Evolutionary conservation across 2,888 invertebrate species (phyloP).

Genomic region (Amphiduros pacificus): DNA sequence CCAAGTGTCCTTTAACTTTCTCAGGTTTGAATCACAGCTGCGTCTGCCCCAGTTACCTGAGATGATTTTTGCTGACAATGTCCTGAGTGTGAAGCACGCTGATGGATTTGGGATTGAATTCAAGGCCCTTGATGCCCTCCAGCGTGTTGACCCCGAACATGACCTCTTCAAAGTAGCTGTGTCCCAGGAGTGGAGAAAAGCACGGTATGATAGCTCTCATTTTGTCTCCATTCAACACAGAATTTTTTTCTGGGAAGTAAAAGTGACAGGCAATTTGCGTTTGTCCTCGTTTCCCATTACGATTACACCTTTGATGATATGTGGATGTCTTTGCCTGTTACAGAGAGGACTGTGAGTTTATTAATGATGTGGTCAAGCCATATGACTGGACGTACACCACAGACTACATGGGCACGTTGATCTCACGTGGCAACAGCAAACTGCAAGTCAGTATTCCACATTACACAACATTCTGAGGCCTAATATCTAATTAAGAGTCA

Average conservation of each 20-base stretch:
- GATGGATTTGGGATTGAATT: constrained; percentile 70
- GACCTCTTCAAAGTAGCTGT: constrained; percentile 80
- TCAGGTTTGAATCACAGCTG: constrained; percentile 51
- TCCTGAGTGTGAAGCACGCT: constrained; percentile 71
- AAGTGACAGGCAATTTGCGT: too few species aligned
- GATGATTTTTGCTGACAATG: constrained; percentile 96
- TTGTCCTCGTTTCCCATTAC: too few species aligned
- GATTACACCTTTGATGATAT: too few species aligned
- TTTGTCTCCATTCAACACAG: too few species aligned
- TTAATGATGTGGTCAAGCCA: constrained; percentile 74
- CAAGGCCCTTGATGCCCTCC: constrained; percentile 87
- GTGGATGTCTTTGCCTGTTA: too few species aligned
- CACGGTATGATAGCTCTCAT: constrained; percentile 77
- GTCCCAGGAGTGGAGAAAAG: constrained; percentile 88
- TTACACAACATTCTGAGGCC: background rate
- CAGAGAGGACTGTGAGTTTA: constrained; percentile 69
- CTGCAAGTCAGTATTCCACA: constrained; percentile 16
- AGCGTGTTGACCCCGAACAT: constrained; percentile 66
- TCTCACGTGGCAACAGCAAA: constrained; percentile 30
- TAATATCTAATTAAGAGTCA: background rate
- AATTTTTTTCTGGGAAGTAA: too few species aligned
- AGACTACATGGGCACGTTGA: constrained; percentile 77
- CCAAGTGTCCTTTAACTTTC: constrained; percentile 10
- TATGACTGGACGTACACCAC: constrained; percentile 99
- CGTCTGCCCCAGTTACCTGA: constrained; percentile 92